Conservation (phyloP, 2,797 vertebrate genomes). For the Acipenser transmontanus region DNA sequence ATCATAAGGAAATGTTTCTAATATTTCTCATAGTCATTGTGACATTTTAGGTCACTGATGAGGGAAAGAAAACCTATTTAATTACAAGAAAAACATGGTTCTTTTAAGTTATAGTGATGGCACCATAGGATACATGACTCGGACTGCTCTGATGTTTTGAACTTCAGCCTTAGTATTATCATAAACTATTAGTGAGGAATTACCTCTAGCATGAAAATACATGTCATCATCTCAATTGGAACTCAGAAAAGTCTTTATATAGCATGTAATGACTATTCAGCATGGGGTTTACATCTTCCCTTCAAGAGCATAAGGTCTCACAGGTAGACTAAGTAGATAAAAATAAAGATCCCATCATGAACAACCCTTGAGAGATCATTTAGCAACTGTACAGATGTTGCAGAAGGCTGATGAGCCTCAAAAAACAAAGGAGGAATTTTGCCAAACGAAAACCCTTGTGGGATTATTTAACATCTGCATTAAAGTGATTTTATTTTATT, state of each 20-base stretch:
- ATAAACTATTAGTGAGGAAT: background rate
- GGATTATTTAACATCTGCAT: background rate
- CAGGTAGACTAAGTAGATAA: background rate
- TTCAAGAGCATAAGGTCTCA: background rate
- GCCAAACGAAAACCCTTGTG: background rate
- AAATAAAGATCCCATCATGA: background rate
- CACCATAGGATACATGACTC: no score
- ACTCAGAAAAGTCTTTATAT: background rate
- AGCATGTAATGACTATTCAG: background rate
- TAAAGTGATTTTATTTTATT: background rate
- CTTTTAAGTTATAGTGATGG: no score
- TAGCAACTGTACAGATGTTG: background rate
- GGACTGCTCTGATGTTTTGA: no score
- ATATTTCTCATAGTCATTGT: no score
- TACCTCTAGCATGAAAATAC: background rate
- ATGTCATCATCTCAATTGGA: background rate
- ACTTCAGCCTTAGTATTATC: background rate
- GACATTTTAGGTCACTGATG: no score
- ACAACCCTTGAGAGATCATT: background rate
- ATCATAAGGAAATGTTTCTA: no score
- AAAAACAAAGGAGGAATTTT: slow-evolving; percentile 1
- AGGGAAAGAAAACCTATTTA: no score
- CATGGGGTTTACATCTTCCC: background rate
- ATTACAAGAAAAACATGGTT: no score
- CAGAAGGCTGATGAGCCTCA: background rate